These are phyloP conservation scores for Arnoldichthys spilopterus DNA, from an alignment of 2,797 vertebrate species.

Conservation along the genomic window DNA sequence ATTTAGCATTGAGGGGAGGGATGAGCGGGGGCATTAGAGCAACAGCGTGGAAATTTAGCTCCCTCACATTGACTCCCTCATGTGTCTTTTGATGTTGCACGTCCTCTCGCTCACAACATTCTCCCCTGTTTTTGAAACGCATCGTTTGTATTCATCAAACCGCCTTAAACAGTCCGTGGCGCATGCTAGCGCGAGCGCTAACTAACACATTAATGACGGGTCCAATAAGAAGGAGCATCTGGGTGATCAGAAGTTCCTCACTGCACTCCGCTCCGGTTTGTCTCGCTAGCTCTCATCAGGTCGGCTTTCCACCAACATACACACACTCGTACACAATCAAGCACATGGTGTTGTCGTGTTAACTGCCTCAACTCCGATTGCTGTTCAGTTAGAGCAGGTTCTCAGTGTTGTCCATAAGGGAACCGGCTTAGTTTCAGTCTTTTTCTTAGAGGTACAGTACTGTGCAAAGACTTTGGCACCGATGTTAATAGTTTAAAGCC, in stretches of 20 bases:
- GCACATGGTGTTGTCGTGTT: constrained; percentile 48
- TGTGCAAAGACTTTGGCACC: too few relatives aligned
- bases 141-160: constrained; percentile 71
- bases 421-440: constrained; percentile 26
- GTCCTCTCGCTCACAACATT: constrained; percentile 35
- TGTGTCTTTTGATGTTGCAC: constrained; percentile 68
- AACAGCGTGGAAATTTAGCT: constrained; percentile 67
- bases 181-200: constrained; percentile 61
- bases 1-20: constrained; percentile 56
- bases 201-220: constrained; percentile 74
- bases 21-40: constrained; percentile 57
- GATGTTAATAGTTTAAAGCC: too few relatives aligned
- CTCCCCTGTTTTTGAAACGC: constrained; percentile 51
- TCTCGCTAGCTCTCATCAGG: constrained; percentile 38
- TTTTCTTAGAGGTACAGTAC: constrained; percentile 8
- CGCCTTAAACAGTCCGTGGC: constrained; percentile 63
- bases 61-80: constrained; percentile 52
- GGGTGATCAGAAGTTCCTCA: constrained; percentile 63
- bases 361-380: constrained; percentile 52
- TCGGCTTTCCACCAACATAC: constrained; percentile 31
- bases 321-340: constrained; percentile 4
- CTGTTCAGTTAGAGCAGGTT: not conserved
- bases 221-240: constrained; percentile 66
- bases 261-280: constrained; percentile 48
- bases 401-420: constrained; percentile 25